phyloP scores from a whole-genome alignment of 2,888 invertebrate species.

The Hydraecia micacea region DNA sequence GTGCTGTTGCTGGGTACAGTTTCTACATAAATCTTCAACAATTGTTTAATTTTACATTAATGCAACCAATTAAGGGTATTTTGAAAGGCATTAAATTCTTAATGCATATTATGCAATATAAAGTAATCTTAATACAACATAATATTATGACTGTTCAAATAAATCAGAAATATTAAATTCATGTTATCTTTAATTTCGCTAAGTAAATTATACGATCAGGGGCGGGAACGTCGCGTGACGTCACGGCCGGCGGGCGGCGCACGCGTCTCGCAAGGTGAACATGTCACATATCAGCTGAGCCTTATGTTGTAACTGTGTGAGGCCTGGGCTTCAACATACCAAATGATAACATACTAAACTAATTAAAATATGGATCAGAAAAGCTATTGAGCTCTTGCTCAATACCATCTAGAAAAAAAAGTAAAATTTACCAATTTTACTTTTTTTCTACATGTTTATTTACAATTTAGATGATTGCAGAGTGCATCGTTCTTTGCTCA shows the following conservation, averaged over 20 bases:
- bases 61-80: not conserved
- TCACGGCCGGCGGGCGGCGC: constrained; percentile 39
- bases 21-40: not conserved
- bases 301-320: constrained; percentile 27
- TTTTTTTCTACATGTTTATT: not conserved
- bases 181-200: constrained; percentile 16
- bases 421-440: not conserved
- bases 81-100: not conserved
- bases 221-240: constrained; percentile 33
- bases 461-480: not conserved
- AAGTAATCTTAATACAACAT: not conserved
- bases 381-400: not conserved
- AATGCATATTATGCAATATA: constrained; percentile 4
- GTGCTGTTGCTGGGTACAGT: not conserved
- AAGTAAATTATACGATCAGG: constrained; percentile 27
- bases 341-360: constrained; percentile 26
- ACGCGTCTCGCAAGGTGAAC: constrained; percentile 55
- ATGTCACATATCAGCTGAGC: constrained; percentile 54
- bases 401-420: too few species aligned
- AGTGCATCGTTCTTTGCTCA: not conserved
- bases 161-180: constrained; percentile 7
- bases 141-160: not conserved
- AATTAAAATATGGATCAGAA: constrained; percentile 16
- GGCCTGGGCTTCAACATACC: not conserved
- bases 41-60: not conserved